Base-by-base conservation (phyloP, 2,113 vertebrate species). In the Thalassarche chlororhynchos region DNA sequence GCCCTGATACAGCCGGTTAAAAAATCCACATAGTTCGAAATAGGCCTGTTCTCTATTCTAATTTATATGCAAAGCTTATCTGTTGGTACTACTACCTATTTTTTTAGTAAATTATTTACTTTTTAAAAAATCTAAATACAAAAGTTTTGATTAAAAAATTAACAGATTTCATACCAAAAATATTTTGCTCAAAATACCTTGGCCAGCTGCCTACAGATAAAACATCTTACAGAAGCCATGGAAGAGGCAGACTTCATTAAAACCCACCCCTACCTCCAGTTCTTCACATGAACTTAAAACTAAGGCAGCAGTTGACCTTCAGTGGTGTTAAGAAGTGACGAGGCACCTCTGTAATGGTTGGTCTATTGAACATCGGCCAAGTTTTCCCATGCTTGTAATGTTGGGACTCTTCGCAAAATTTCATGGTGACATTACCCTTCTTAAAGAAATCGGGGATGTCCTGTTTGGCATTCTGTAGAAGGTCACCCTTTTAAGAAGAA, bases 381-480 rank as follows among this genome's bases (percentile, higher is more conserved):
- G 25, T 44, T 62, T 72, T 58, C 34, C 17, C n/a, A 28, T 57
- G 40, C 58, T 65, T 84, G 18, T 72, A 24, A 65, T 7, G 12
- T 3, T 52, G 36, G 8, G 14, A 51, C 13, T 62, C 21, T 74
- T 70, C 12, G 28, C n/a, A 58, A 68, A 79, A 57, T 57, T 61
- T 64, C 40, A 54, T 9, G 20, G 62, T 0, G 1, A 31, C 19
- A 17, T 64, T 38, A 38, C 13, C 17, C 6, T 51, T 87, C 57
- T 19, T 7, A 57, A 91, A 88, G 40, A 52, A 82, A 65, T 47
- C 0, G 0, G 17, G 11, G 40, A 17, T 9, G 5, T 60, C 18
- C 31, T 28, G 3, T 34, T 69, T 68, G 57, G 38, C 17, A 13
- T 9, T 58, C 32, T 42, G 18, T 20, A 78, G 34, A 44, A 55